A percentile compares a stretch with the other conserved stretches of the same genome.
These are phyloP conservation scores for Oncorhynchus masou DNA, from an alignment of 2,113 vertebrate species.

Conservation along the genomic window DNA sequence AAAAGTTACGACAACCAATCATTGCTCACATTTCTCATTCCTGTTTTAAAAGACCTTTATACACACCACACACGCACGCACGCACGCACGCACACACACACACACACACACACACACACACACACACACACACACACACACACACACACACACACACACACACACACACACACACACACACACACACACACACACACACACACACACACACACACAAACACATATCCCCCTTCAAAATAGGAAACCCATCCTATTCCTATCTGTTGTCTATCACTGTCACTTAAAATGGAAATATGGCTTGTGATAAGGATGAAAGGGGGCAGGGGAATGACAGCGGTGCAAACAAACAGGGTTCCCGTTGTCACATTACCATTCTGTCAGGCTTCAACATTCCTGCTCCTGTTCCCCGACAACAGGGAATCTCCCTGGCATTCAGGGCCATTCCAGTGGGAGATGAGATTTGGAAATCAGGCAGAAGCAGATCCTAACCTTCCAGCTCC, in stretches of 20 bases:
- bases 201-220: too few relatives aligned
- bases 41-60: constrained; percentile 8
- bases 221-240: not conserved
- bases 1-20: constrained; percentile 55
- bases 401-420: constrained; percentile 17
- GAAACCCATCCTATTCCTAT: not conserved
- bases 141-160: not conserved
- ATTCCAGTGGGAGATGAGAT: not conserved
- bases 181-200: constrained; percentile 1
- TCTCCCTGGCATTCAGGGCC: not conserved
- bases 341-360: constrained; percentile 32
- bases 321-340: constrained; percentile 49
- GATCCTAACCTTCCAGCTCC: not conserved
- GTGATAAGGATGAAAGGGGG: constrained; percentile 54
- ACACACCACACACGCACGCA: too few relatives aligned
- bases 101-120: too few relatives aligned
- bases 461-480: not conserved
- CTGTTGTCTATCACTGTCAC: constrained; percentile 24
- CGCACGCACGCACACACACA: too few relatives aligned
- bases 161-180: constrained; percentile 14
- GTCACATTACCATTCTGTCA: constrained; percentile 49
- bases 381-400: constrained; percentile 18
- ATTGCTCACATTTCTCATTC: constrained; percentile 39
- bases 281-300: constrained; percentile 19
- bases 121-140: not conserved